Percentiles rank a stretch among this genome's conserved stretches.
Conservation (phyloP, 2,888 invertebrate genomes). For the Elegia similella region DNA sequence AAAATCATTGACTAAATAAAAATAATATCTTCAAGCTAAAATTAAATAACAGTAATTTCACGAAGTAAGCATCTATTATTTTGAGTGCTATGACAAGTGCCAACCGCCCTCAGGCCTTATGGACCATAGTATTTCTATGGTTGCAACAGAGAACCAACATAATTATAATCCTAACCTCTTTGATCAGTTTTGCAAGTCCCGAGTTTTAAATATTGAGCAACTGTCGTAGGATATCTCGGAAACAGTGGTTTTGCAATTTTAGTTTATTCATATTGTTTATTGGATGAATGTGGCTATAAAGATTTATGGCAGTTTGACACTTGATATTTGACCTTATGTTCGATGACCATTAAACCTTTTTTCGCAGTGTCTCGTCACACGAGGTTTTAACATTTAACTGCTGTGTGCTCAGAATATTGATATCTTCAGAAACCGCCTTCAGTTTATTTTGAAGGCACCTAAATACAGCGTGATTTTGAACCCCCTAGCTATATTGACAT, state of each 20-base stretch:
- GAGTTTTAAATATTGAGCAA: slow-evolving; percentile 19
- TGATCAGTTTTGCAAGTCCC: slow-evolving; percentile 11
- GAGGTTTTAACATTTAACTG: too few relatives aligned
- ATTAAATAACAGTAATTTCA: not conserved
- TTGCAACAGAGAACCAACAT: slow-evolving; percentile 7
- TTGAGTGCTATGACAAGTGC: slow-evolving; percentile 11
- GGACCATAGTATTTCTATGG: too few relatives aligned
- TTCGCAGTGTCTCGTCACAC: too few relatives aligned
- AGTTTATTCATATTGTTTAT: not conserved
- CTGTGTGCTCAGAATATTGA: too few relatives aligned
- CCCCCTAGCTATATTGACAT: too few relatives aligned
- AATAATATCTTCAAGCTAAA: too few relatives aligned
- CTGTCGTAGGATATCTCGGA: slow-evolving; percentile 9
- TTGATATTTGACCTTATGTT: not conserved
- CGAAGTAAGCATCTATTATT: slow-evolving; percentile 3
- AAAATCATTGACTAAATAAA: too few relatives aligned
- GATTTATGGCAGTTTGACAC: not conserved
- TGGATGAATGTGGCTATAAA: not conserved
- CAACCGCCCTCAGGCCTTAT: slow-evolving; percentile 1
- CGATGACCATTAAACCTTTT: too few relatives aligned
- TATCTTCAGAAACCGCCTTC: too few relatives aligned
- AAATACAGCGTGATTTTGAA: too few relatives aligned
- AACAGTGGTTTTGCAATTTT: not conserved
- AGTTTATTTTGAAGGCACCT: too few relatives aligned
- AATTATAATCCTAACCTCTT: slow-evolving; percentile 11